A percentile compares a stretch with the other conserved stretches of the same genome.
Evolutionary conservation across 2,113 vertebrate species (phyloP).

Genomic region (Chloroceryle aenea): DNA sequence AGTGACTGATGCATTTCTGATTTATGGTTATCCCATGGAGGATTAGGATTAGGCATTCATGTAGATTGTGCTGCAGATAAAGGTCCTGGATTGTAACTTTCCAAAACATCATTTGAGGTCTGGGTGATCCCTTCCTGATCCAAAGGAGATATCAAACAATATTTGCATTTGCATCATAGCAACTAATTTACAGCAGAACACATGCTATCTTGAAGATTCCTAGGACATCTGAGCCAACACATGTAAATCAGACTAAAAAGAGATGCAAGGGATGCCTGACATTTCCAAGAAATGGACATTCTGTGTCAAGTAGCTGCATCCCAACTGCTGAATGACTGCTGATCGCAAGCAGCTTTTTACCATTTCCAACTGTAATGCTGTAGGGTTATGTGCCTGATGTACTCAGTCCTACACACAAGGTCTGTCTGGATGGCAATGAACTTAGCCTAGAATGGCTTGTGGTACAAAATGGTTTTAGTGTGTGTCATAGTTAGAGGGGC

Average conservation of each 20-base stretch:
- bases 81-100: neutral
- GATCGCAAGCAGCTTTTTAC: neutral
- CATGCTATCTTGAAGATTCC: neutral
- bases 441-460: neutral
- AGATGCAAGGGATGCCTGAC: accelerated
- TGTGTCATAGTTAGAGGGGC: too few species aligned
- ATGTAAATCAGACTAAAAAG: neutral
- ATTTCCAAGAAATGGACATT: neutral
- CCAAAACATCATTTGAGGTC: neutral
- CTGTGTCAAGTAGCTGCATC: neutral
- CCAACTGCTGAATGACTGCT: accelerated
- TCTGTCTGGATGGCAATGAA: neutral
- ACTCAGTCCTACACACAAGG: neutral
- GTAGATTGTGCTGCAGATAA: neutral
- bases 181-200: neutral
- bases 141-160: neutral
- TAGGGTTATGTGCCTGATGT: accelerated
- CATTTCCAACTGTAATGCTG: neutral
- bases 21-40: neutral
- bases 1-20: neutral
- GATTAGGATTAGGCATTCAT: neutral
- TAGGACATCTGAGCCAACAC: neutral
- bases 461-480: neutral
- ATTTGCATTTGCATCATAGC: neutral
- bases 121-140: neutral